Base-by-base conservation (phyloP, 2,888 invertebrate species). In the Apodemia zela region DNA sequence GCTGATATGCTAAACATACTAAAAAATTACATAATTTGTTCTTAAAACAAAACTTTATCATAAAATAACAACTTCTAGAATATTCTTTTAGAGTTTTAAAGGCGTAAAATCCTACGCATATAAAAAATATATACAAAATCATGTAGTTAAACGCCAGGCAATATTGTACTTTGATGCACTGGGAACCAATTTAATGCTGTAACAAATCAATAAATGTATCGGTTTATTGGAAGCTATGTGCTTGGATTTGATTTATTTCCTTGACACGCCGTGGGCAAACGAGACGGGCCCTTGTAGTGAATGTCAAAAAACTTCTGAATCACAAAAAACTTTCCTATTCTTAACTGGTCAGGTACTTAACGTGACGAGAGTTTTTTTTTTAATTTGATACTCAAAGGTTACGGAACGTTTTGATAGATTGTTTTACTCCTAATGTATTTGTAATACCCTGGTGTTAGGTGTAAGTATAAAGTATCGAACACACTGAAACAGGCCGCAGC, bases 201-300 rank as follows among this genome's bases (percentile, higher is more conserved):
- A 89, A 90, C 90, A 91, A 90, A 91, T 91, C 89, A 90, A 90
- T 91, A 91, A 90, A 91, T 88, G 87, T 89, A 85, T 89, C 89
- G 85, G 83, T 90, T 90, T 91, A 89, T 90, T 90, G 86, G 89
- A 85, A 89, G 87, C 89, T 85, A 85, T 86, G 87, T 83, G 81
- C 82, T 88, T 83, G 87, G 84, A 89, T 90, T 89, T 88, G 88
- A 89, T 91, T 89, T 89, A 88, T 89, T 85, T 80, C 79, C 73
- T 15, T 45, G 47, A 49, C 45, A 59, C 63, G 60, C 84, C 82
- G 81, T 81, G 79, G 79, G 75, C 76, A 74, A 81, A 80, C 82
- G 83, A 80, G 76, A 82, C 82, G 29, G 54, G 25, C 54, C 54
- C 90, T 90, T 89, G 90, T 90, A 90, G 89, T 86, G 86, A 87